Evolutionary conservation across 2,888 invertebrate species (phyloP).

Genomic region (Macroteleia sp.): DNA sequence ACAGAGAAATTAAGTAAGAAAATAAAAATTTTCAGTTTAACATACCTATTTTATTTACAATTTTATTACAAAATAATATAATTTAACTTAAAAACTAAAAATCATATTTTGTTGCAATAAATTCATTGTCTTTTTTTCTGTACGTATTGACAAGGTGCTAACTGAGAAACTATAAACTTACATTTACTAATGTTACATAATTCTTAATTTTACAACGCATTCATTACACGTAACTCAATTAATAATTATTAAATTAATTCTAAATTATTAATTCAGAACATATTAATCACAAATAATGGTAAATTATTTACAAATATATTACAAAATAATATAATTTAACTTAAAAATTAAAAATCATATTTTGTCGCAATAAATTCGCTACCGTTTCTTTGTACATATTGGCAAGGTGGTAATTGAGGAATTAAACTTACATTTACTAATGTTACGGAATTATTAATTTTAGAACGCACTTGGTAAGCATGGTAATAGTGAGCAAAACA

Average conservation of each 20-base stretch:
- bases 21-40: no score
- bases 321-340: no score
- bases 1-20: no score
- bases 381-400: background rate
- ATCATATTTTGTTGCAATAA: background rate
- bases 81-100: no score
- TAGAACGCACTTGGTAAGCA: background rate
- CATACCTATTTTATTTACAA: no score
- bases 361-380: background rate
- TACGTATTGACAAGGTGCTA: background rate
- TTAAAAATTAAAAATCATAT: background rate
- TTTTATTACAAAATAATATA: no score
- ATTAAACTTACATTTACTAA: background rate
- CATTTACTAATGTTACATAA: background rate
- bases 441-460: background rate
- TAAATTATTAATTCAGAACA: no score
- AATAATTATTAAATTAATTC: no score
- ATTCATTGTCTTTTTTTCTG: background rate
- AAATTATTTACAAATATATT: no score
- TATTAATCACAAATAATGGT: no score
- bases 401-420: background rate
- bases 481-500: conserved; percentile 3
- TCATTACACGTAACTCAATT: background rate
- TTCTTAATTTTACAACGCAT: background rate
- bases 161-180: background rate